Conservation (phyloP, 2,113 vertebrate genomes). For the Pao palembangensis region DNA sequence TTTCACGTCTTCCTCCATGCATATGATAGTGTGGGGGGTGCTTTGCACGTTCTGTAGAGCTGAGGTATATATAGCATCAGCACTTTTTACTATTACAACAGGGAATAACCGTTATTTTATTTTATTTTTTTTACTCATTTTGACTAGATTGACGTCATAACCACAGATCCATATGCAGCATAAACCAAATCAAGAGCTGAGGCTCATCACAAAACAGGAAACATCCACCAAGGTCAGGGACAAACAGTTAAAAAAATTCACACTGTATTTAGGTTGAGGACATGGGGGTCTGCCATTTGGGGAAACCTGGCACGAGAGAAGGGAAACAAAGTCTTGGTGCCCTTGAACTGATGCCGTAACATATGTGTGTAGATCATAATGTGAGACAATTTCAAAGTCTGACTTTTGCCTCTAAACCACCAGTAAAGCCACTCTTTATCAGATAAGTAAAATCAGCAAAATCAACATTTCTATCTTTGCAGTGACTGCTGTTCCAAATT, state of each 20-base stretch:
- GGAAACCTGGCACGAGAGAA: background rate
- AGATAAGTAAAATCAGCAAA: too few relatives aligned
- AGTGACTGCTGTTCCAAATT: too few relatives aligned
- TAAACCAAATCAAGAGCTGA: background rate
- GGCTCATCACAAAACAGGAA: background rate
- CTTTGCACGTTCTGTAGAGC: constrained; percentile 9
- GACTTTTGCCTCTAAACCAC: too few relatives aligned
- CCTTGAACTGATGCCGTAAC: background rate
- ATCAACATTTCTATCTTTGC: too few relatives aligned
- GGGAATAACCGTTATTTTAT: too few relatives aligned
- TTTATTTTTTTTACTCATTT: background rate
- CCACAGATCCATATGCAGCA: background rate
- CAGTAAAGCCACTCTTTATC: too few relatives aligned
- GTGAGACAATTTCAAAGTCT: too few relatives aligned
- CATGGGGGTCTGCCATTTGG: background rate
- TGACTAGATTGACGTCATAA: background rate
- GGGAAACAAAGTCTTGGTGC: background rate
- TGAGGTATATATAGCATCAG: background rate
- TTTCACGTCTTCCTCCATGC: constrained; percentile 30
- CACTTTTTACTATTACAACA: too few relatives aligned
- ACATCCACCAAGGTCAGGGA: constrained; percentile 11
- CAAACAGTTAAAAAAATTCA: constrained; percentile 20
- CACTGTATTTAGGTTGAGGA: constrained; percentile 18
- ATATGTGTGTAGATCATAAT: background rate
- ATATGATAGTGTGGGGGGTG: constrained; percentile 18